Percentiles rank a stretch among this genome's conserved stretches.
These are phyloP conservation scores for Imbricaverruca yamaguchii DNA, from an alignment of 2,888 invertebrate genomes.

Conservation along the genomic window DNA sequence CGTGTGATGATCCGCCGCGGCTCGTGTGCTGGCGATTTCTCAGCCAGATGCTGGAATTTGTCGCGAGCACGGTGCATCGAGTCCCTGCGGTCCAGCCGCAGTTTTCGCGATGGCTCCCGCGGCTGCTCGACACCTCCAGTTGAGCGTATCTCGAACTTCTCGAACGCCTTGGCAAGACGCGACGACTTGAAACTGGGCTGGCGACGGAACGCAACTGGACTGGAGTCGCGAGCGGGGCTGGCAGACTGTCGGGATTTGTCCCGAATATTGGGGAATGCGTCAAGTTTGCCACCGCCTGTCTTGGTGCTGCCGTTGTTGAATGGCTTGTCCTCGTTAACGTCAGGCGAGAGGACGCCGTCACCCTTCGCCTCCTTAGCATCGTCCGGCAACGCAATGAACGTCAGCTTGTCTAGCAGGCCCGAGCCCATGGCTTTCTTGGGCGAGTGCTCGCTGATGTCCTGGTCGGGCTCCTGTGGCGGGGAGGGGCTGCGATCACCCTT, in stretches of 20 bases:
- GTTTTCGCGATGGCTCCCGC: neutral
- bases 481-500: too few relatives aligned
- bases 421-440: neutral
- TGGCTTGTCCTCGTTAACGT: constrained; percentile 11
- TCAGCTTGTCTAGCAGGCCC: constrained; percentile 9
- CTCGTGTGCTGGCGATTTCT: neutral
- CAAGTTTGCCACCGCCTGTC: too few relatives aligned
- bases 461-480: neutral
- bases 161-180: neutral
- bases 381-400: neutral
- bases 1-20: neutral
- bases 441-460: neutral
- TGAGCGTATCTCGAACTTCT: constrained; percentile 8
- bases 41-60: neutral
- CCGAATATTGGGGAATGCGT: too few relatives aligned
- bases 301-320: neutral
- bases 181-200: constrained; percentile 10
- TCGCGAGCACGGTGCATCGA: neutral
- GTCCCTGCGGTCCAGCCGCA: neutral
- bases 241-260: neutral
- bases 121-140: neutral
- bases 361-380: neutral
- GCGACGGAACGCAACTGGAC: neutral
- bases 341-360: neutral
- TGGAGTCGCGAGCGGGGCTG: neutral